Conservation (phyloP, 2,113 vertebrate species). For the Cryptotis parvus region DNA sequence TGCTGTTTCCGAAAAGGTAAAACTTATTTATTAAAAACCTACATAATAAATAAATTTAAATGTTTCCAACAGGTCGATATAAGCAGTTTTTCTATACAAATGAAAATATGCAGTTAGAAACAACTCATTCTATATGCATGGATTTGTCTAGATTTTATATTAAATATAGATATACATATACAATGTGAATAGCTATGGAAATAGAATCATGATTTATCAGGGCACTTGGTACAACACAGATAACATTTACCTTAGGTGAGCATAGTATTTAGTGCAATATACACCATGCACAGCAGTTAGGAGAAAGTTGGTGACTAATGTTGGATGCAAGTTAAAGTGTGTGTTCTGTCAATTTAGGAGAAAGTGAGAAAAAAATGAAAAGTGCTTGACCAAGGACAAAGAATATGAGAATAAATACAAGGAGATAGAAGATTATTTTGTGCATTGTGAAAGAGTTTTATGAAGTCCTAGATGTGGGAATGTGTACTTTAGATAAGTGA, state of each 20-base stretch:
- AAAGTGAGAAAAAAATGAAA: background rate
- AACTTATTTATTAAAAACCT: background rate
- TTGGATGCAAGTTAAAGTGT: background rate
- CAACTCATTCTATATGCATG: background rate
- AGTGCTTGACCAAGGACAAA: background rate
- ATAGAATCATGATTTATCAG: background rate
- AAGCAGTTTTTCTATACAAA: background rate
- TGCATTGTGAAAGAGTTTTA: background rate
- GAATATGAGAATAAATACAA: background rate
- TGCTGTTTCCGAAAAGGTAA: background rate
- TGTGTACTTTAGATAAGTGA: accelerated
- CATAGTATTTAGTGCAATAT: background rate
- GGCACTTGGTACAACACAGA: background rate
- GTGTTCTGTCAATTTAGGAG: background rate
- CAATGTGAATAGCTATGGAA: background rate
- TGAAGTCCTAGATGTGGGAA: background rate
- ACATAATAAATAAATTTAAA: background rate
- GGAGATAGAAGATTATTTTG: background rate
- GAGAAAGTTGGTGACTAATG: background rate
- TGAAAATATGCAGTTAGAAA: background rate
- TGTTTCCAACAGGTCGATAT: background rate
- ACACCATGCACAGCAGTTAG: background rate
- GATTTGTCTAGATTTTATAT: background rate
- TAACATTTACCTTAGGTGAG: background rate
- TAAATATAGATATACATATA: too few species aligned